These are phyloP conservation scores for Neogobius melanostomus DNA, from an alignment of 2,113 vertebrate genomes.

Conservation along the genomic window DNA sequence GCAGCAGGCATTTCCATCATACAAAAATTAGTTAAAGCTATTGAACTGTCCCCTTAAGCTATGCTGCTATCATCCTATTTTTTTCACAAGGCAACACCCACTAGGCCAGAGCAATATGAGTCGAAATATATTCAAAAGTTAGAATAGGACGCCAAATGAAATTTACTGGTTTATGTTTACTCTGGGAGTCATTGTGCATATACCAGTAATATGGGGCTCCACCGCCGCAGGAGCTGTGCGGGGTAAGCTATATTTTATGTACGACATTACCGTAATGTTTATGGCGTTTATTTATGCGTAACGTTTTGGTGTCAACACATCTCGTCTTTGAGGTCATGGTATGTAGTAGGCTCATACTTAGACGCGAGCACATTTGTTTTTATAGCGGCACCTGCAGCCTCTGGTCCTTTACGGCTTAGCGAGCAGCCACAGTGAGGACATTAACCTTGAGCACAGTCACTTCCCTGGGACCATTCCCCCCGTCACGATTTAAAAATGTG, in stretches of 20 bases:
- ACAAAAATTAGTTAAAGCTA: slow-evolving; percentile 12
- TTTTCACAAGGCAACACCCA: slow-evolving; percentile 7
- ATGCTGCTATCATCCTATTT: slow-evolving; percentile 18
- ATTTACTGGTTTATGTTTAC: slow-evolving; percentile 48
- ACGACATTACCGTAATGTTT: slow-evolving; percentile 32
- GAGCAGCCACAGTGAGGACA: neutral
- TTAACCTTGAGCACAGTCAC: slow-evolving; percentile 8
- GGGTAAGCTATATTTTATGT: slow-evolving; percentile 39
- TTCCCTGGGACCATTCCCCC: slow-evolving; percentile 7
- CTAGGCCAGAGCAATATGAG: slow-evolving; percentile 27
- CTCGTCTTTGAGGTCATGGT: slow-evolving; percentile 6
- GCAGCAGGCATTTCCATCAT: neutral
- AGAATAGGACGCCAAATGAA: slow-evolving; percentile 36
- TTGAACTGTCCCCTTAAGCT: slow-evolving; percentile 17
- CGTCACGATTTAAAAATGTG: slow-evolving; percentile 1
- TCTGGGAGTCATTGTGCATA: slow-evolving; percentile 36
- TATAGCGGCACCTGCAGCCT: slow-evolving; percentile 13
- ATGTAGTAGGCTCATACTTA: slow-evolving; percentile 23
- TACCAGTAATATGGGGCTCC: slow-evolving; percentile 42
- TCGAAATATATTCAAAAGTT: slow-evolving; percentile 44
- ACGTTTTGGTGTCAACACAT: slow-evolving; percentile 25
- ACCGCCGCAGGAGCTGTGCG: slow-evolving; percentile 11
- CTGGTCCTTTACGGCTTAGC: slow-evolving; percentile 17
- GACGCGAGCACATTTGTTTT: slow-evolving; percentile 29
- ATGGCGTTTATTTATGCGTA: slow-evolving; percentile 36